These are phyloP conservation scores for Prunella strophiata DNA, from an alignment of 2,797 vertebrate genomes.

Conservation along the genomic window DNA sequence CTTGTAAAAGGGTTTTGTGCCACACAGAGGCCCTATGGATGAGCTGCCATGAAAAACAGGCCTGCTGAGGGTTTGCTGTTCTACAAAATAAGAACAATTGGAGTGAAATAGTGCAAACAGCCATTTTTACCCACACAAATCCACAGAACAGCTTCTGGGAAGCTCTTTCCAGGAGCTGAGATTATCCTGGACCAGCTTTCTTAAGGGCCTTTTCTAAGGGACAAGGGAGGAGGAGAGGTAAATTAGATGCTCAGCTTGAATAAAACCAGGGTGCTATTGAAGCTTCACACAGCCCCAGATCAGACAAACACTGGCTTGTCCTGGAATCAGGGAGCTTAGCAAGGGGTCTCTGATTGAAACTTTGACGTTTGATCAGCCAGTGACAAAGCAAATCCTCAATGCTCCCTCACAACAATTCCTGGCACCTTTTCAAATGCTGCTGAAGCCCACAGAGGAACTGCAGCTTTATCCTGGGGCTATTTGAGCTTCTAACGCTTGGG, in stretches of 20 bases:
- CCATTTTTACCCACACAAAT: not conserved
- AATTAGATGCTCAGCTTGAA: not conserved
- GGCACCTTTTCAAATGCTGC: not conserved
- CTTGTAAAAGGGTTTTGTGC: not conserved
- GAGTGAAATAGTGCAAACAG: not conserved
- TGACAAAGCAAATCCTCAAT: not conserved
- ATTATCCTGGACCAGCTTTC: not conserved
- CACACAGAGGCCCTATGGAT: not conserved
- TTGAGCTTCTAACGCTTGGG: not conserved
- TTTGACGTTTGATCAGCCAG: rapidly evolving
- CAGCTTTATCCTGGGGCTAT: not conserved
- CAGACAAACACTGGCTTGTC: not conserved
- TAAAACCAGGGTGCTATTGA: not conserved
- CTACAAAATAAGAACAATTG: not conserved
- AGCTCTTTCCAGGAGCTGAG: not conserved
- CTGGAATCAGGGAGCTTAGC: not conserved
- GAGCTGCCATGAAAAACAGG: not conserved
- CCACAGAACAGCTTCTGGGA: not conserved
- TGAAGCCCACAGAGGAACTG: not conserved
- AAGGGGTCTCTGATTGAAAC: not conserved
- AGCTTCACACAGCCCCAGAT: not conserved
- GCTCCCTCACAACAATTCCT: not conserved
- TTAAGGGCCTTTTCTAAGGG: not conserved
- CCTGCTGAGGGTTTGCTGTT: not conserved
- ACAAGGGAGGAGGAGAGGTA: slow-evolving; percentile 8